Evolutionary conservation across 2,113 vertebrate species (phyloP).

Genomic region (Mesoclemmys tuberculata): DNA sequence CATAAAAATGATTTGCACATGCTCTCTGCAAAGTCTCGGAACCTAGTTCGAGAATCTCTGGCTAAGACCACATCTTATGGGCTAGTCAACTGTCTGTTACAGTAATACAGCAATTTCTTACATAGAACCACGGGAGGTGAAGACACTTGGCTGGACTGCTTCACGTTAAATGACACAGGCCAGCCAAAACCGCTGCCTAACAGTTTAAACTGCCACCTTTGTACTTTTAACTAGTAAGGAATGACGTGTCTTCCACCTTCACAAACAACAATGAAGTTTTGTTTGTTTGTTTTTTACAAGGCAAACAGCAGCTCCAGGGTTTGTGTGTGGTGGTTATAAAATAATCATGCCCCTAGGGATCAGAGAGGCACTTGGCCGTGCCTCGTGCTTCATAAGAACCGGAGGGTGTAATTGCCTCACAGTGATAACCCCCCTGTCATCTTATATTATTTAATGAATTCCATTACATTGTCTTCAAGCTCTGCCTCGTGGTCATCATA

Average conservation of each 20-base stretch:
- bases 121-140: background rate
- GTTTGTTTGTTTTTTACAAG: slow-evolving; percentile 1
- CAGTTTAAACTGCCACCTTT: background rate
- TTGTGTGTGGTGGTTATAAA: slow-evolving; percentile 33
- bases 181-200: background rate
- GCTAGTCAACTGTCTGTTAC: background rate
- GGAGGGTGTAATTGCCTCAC: slow-evolving; percentile 41
- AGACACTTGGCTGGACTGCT: background rate
- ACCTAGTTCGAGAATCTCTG: background rate
- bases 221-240: slow-evolving; percentile 29
- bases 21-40: background rate
- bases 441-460: slow-evolving; percentile 67
- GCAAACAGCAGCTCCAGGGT: slow-evolving; percentile 52
- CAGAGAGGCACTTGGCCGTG: slow-evolving; percentile 55
- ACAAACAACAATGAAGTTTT: background rate
- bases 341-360: slow-evolving; percentile 17
- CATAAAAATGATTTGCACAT: background rate
- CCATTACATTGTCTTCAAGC: slow-evolving; percentile 40
- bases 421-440: slow-evolving; percentile 56
- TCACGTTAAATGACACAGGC: background rate
- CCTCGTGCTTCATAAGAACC: slow-evolving; percentile 43
- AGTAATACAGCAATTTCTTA: background rate
- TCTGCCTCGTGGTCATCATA: slow-evolving; percentile 57
- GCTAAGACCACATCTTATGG: background rate
- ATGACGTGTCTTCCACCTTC: background rate